Base-by-base conservation (phyloP, 2,113 vertebrate genomes). In the Epinephelus moara region DNA sequence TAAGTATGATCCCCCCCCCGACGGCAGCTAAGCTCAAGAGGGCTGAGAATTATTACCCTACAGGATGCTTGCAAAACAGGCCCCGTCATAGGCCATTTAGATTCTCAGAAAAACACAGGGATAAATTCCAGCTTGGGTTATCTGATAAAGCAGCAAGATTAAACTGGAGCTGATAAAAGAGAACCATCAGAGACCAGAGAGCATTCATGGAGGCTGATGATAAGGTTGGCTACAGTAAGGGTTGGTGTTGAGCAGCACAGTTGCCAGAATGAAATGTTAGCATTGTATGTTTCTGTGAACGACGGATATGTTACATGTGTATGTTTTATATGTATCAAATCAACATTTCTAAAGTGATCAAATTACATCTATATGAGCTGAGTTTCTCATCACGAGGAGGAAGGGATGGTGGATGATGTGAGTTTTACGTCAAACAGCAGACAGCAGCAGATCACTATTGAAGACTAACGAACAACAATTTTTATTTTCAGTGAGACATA, bases 1-100 rank as follows among this genome's bases (percentile, higher is more conserved):
- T 55, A 69, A 78, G 67, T 40, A 53, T 47, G 49, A 70, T 50
- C 55, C 59, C 40, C 70, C 30, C 27, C 27, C 27, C 3, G 25
- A 27, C 25, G 25, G 25, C 27, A 68, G 50, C 25, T 23, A 12
- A 68, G 30, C 67, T 79, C 70, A 67, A 80, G 81, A 77, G 60
- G 64, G 4, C 77, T 69, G 77, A 87, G 76, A 85, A 70, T 87
- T 78, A 78, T 79, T 76, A 81, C 56, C 70, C 59, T 33, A 64
- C 63, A 82, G 72, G 79, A 80, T 75, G 52, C 59, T 76, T 67
- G 50, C 68, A 85, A 80, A 85, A 85, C 53, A 30, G 63, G 19
- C 30, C 50, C 76, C 23, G 81, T 84, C 84, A 86, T 84, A 89
- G 56, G 70, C 63, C 84, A 81, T 80, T 84, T 57, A 45, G 56